Base-by-base conservation (phyloP, 92 coral and sea anemone genomes). In the Phenganax marumi region DNA sequence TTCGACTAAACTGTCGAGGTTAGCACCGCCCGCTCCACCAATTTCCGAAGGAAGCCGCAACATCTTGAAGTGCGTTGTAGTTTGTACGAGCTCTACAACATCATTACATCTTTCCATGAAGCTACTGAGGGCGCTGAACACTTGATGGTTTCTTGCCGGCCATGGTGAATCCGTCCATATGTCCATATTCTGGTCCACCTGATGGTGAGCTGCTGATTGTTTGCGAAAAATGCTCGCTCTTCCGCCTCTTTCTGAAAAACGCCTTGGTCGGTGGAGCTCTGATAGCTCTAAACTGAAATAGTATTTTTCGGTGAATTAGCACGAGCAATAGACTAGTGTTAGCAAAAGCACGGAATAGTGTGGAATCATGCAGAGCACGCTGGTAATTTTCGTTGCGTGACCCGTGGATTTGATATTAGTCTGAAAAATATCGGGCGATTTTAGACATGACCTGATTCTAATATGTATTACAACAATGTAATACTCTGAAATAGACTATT, bases 71-170 rank as follows among this genome's bases (percentile, higher is more conserved):
- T 95, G 98, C 24, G 92, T 91, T 14, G 98, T 95, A 18, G 98
- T 95, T 82, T 96, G 97, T 22, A 96, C 99, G 43, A 96, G 88
- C 76, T 96, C 99, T 68, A 96, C 90, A 5, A 96, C 99, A 77
- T 96, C 99, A 57, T 96, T 96, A 68, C 99, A 96, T 50, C 99
- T 85, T 81, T 96, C 99, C 99, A 96, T 96, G 87, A 96, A 96
- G 81, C 87, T 92, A 85, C 92, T 96, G 53, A 96, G 86, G 23
- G 97, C 88, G 3, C 85, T 76, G 65, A 96, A 96, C 51, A 92
- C 92, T 24, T 85, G 82, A 76, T 91, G 89, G 89, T 96, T 96
- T 72, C 99, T 82, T 12, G 97, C 93, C 12, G 99, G 99, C 99
- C 99, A 96, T 11, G 99, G 90, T 4, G 97, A 96, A 84, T 96